These are phyloP conservation scores for Erynnis tages DNA, from an alignment of 2,888 invertebrate species.

Conservation along the genomic window DNA sequence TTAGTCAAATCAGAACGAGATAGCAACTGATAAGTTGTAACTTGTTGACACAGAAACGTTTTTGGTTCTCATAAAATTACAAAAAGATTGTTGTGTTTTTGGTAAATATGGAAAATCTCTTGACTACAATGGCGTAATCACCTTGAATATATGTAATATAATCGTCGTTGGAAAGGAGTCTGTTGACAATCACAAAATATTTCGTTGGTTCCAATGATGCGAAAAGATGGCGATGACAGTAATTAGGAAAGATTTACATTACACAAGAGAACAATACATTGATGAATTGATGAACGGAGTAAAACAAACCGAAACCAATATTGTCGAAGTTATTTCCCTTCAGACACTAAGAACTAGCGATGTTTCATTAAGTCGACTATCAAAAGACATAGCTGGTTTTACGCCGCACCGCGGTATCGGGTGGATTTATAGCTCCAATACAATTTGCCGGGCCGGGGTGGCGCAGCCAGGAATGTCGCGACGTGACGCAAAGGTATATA, in stretches of 20 bases:
- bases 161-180: no score
- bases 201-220: no score
- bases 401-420: conserved; percentile 43
- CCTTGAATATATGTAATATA: no score
- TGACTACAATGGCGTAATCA: no score
- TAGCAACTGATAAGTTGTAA: no score
- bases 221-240: no score
- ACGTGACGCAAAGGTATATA: conserved; percentile 41
- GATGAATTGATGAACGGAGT: neutral
- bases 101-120: no score
- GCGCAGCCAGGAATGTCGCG: conserved; percentile 43
- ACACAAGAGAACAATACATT: neutral
- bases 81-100: no score
- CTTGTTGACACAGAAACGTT: no score
- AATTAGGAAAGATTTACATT: neutral
- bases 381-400: conserved; percentile 42
- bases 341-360: conserved; percentile 30
- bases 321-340: neutral
- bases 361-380: conserved; percentile 50
- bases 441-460: conserved; percentile 45
- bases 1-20: no score
- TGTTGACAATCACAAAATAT: no score
- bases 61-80: no score
- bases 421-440: conserved; percentile 59
- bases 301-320: neutral